A percentile compares a stretch with the other conserved stretches of the same genome.
Evolutionary conservation across 2,888 invertebrate genomes (phyloP).

Genomic region (Caenorhabditis sp.): DNA sequence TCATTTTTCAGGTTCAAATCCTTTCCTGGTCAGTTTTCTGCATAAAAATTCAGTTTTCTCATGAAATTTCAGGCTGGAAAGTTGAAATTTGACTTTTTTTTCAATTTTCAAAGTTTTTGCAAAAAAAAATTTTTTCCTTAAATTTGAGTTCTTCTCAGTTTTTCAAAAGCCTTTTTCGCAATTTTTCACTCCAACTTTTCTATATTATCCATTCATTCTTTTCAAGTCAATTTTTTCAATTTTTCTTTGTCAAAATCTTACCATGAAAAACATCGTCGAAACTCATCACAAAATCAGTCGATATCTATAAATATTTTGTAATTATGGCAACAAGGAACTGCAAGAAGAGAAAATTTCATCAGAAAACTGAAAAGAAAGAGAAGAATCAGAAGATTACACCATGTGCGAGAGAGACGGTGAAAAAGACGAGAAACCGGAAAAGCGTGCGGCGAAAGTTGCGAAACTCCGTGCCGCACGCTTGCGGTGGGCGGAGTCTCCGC

Average conservation of each 20-base stretch:
- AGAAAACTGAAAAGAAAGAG: conserved; percentile 34
- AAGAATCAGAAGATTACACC: conserved; percentile 37
- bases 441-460: conserved; percentile 22
- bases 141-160: background rate
- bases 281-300: conserved; percentile 32
- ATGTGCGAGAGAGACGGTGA: conserved; percentile 8
- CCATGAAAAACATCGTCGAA: conserved; percentile 61
- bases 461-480: conserved; percentile 22
- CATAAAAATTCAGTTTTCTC: background rate
- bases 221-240: background rate
- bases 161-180: background rate
- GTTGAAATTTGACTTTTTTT: background rate
- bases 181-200: background rate
- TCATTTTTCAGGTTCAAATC: conserved; percentile 8
- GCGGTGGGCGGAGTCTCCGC: conserved; percentile 44
- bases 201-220: background rate
- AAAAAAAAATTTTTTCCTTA: background rate
- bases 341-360: conserved; percentile 25
- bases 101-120: background rate
- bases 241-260: conserved; percentile 14
- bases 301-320: no score
- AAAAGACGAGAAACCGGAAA: conserved; percentile 17
- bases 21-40: no score
- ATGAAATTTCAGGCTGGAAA: background rate
- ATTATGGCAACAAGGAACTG: conserved; percentile 14